Percentiles rank a stretch among this genome's conserved stretches.
These are phyloP conservation scores for Caenorhabditis sp. DNA, from an alignment of 2,888 invertebrate species.

Conservation along the genomic window DNA sequence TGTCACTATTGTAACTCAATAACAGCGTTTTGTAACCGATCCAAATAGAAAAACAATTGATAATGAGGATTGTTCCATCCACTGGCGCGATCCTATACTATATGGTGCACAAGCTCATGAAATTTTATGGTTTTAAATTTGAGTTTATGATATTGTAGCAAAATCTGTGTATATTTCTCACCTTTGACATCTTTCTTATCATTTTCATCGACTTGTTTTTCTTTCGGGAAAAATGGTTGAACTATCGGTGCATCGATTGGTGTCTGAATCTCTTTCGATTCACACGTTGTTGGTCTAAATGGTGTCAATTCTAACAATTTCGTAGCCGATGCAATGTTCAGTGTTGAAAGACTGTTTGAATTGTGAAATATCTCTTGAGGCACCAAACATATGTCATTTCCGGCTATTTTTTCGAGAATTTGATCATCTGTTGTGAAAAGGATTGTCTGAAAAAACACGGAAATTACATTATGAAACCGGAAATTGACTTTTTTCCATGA, in stretches of 20 bases:
- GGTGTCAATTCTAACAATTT: constrained; percentile 13
- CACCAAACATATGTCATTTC: constrained; percentile 72
- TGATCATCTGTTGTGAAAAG: constrained; percentile 82
- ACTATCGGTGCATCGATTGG: not conserved
- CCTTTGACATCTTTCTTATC: constrained; percentile 23
- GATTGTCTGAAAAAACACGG: constrained; percentile 78
- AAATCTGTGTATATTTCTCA: constrained; percentile 2
- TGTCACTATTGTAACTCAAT: too few species aligned
- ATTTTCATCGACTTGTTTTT: not conserved
- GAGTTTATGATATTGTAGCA: not conserved
- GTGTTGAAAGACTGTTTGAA: constrained; percentile 1
- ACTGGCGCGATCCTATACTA: too few species aligned
- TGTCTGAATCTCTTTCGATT: constrained; percentile 6
- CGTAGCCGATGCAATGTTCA: not conserved
- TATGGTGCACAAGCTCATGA: too few species aligned
- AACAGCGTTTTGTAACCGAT: too few species aligned
- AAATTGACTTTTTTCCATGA: not conserved
- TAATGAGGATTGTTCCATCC: too few species aligned
- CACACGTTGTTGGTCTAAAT: constrained; percentile 31
- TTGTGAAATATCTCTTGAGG: constrained; percentile 1
- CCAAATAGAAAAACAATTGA: too few species aligned
- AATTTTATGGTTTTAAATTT: too few species aligned
- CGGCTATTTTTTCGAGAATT: constrained; percentile 78
- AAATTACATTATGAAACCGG: not conserved
- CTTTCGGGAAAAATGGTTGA: not conserved